A percentile compares a stretch with the other conserved stretches of the same genome.
These are phyloP conservation scores for Sciurus carolinensis DNA, from an alignment of 2,797 vertebrate genomes.

Conservation along the genomic window DNA sequence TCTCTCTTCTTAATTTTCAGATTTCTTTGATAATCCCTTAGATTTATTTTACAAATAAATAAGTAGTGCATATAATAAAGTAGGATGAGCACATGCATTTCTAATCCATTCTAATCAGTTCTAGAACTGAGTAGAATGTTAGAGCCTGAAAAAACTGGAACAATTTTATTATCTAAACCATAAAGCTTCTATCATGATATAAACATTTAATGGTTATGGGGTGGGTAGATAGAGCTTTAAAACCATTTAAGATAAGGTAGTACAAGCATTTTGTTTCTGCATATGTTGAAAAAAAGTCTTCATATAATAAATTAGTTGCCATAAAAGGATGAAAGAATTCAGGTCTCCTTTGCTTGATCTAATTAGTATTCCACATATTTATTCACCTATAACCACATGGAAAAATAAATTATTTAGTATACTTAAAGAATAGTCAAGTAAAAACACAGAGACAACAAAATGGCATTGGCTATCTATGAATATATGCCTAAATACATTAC, in stretches of 20 bases:
- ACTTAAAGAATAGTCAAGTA: background rate
- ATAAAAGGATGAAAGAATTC: background rate
- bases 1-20: background rate
- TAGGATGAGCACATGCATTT: background rate
- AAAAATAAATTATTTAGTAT: conserved; percentile 2
- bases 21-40: background rate
- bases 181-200: background rate
- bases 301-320: background rate
- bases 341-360: background rate
- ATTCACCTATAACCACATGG: background rate
- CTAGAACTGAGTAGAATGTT: background rate
- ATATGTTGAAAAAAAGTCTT: background rate
- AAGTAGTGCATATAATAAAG: background rate
- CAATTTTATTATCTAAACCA: background rate
- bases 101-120: background rate
- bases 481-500: background rate
- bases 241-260: background rate
- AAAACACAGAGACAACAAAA: background rate
- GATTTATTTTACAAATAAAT: background rate
- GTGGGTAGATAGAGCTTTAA: background rate
- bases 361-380: background rate
- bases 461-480: background rate
- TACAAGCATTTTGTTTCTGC: background rate
- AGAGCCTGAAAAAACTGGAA: background rate
- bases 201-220: background rate